Evolutionary conservation across 2,888 invertebrate genomes (phyloP).

Genomic region (Metellina segmentata): DNA sequence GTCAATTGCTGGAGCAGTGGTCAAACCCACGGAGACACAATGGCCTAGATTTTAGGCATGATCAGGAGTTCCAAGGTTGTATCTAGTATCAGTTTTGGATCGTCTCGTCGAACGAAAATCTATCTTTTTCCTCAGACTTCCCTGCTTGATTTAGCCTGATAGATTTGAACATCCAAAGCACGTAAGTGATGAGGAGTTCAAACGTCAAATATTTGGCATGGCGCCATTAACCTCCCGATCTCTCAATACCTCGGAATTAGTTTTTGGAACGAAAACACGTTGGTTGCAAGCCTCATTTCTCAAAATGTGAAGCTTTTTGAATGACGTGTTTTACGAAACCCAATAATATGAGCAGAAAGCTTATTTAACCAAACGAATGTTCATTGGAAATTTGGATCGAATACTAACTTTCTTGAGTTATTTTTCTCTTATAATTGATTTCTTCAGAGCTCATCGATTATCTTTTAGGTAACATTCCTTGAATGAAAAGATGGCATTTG

Average conservation of each 20-base stretch:
- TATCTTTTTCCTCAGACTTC: too few relatives aligned
- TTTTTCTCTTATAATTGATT: not conserved
- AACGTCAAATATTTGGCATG: not conserved
- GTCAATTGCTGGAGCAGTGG: too few relatives aligned
- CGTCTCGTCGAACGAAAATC: too few relatives aligned
- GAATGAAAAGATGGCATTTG: not conserved
- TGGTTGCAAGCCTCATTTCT: too few relatives aligned
- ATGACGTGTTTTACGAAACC: not conserved
- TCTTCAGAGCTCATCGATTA: not conserved
- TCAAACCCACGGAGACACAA: too few relatives aligned
- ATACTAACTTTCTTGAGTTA: not conserved
- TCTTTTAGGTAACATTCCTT: not conserved
- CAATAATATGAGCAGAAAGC: not conserved
- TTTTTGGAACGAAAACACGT: too few relatives aligned
- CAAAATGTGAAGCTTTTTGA: not conserved
- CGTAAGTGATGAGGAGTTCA: too few relatives aligned
- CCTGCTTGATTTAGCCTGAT: too few relatives aligned
- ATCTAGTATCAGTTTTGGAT: too few relatives aligned
- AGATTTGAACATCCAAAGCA: too few relatives aligned
- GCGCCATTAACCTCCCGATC: not conserved
- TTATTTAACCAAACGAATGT: not conserved
- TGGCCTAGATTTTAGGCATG: too few relatives aligned
- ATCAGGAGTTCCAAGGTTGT: too few relatives aligned
- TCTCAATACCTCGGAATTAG: not conserved
- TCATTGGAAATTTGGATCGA: not conserved